phyloP scores from a whole-genome alignment of 2,113 vertebrate species.

The Platysteira castanea region DNA sequence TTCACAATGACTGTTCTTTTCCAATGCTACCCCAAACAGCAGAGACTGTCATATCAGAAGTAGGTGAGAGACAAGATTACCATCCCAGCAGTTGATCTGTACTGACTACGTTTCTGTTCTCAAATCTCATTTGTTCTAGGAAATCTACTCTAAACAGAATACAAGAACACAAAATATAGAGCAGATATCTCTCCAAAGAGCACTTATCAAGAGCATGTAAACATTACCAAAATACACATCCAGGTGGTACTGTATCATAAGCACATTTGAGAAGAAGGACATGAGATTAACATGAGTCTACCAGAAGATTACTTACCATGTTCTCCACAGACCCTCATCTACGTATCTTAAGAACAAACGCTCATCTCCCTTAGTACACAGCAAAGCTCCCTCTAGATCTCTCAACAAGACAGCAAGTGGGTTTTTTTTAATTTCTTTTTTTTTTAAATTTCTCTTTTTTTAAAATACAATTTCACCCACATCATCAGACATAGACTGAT shows the following conservation, averaged over 20 bases:
- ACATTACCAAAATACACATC: not conserved
- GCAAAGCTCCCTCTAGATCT: not conserved
- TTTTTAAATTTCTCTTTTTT: not conserved
- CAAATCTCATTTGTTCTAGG: not conserved
- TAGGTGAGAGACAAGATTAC: not conserved
- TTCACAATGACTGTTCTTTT: not conserved
- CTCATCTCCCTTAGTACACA: not conserved
- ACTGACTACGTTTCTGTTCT: fast-evolving
- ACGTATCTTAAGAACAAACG: not conserved
- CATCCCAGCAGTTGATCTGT: not conserved
- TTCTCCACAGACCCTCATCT: not conserved
- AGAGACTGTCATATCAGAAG: not conserved
- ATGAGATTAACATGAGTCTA: not conserved
- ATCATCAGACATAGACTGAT: not conserved
- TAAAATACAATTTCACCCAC: not conserved
- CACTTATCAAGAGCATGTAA: not conserved
- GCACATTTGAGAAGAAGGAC: not conserved
- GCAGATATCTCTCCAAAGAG: not conserved
- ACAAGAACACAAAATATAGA: not conserved
- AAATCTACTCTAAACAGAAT: not conserved
- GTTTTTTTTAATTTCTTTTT: not conserved
- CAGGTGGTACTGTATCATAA: not conserved
- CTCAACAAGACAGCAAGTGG: not conserved
- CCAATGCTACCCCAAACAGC: not conserved
- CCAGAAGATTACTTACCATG: not conserved